phyloP scores from a whole-genome alignment of 1,140 invertebrate genomes.

The Pararge aegeria region DNA sequence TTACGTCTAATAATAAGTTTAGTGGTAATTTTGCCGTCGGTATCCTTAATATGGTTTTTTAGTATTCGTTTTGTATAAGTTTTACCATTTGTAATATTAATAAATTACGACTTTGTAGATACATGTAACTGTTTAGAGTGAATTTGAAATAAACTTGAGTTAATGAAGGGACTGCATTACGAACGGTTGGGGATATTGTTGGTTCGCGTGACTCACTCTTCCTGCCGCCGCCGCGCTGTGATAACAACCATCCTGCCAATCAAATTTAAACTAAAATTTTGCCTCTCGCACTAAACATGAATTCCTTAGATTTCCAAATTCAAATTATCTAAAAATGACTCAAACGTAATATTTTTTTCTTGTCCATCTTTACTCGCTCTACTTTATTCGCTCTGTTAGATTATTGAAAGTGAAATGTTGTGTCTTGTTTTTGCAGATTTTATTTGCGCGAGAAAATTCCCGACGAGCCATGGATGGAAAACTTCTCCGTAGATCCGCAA shows the following conservation, averaged over 20 bases:
- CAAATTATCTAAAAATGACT: conserved; percentile 39
- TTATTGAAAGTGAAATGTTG: conserved; percentile 3
- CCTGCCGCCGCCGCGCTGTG: conserved; percentile 58
- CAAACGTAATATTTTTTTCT: conserved; percentile 52
- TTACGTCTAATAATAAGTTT: conserved; percentile 32
- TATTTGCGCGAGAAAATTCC: conserved; percentile 91
- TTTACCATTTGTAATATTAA: neutral
- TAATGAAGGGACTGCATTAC: conserved; percentile 45
- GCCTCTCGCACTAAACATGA: conserved; percentile 46
- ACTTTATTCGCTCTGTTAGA: conserved; percentile 1
- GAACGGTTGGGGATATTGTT: conserved; percentile 61
- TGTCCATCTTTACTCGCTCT: conserved; percentile 15
- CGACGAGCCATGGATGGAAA: conserved; percentile 90
- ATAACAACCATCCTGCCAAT: conserved; percentile 75
- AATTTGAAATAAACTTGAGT: conserved; percentile 40
- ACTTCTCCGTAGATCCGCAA: conserved; percentile 93
- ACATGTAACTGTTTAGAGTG: conserved; percentile 8
- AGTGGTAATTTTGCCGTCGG: conserved; percentile 27
- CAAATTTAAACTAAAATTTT: conserved; percentile 62
- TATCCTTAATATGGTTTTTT: conserved; percentile 24
- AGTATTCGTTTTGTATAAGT: conserved; percentile 4
- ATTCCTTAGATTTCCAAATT: conserved; percentile 9
- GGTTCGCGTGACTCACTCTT: conserved; percentile 62
- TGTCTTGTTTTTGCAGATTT: conserved; percentile 80
- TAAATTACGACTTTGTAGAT: neutral